These are phyloP conservation scores for Emydocephalus ijimae DNA, from an alignment of 2,113 vertebrate genomes.

Conservation along the genomic window DNA sequence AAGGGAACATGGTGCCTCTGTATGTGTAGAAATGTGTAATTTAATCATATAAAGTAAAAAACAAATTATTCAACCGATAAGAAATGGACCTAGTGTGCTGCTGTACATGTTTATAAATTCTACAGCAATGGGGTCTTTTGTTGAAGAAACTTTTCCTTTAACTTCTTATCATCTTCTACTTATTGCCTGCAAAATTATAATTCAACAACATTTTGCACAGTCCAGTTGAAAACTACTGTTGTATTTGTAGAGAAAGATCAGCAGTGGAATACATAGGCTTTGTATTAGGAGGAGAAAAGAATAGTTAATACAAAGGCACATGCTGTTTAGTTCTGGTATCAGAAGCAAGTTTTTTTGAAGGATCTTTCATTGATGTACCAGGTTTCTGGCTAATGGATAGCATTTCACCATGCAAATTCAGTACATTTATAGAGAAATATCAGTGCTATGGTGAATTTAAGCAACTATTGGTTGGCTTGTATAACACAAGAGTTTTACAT, in stretches of 20 bases:
- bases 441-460: neutral
- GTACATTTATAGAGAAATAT: neutral
- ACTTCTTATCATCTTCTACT: neutral
- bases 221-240: neutral
- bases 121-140: neutral
- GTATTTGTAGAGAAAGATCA: neutral
- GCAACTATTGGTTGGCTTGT: neutral
- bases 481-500: neutral
- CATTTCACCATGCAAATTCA: neutral
- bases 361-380: neutral
- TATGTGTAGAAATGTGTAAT: neutral
- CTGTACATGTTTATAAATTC: neutral
- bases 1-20: neutral
- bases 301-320: neutral
- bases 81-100: neutral
- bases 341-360: neutral
- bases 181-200: neutral
- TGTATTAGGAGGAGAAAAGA: neutral
- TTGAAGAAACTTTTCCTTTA: neutral
- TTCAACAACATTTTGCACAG: neutral
- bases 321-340: neutral
- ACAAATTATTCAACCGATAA: neutral
- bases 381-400: neutral
- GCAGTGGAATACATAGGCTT: neutral
- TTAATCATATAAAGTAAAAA: neutral